Percentiles rank a stretch among this genome's conserved stretches.
These are phyloP conservation scores for Drosophila truncata DNA, from an alignment of 1,140 invertebrate genomes.

Conservation along the genomic window DNA sequence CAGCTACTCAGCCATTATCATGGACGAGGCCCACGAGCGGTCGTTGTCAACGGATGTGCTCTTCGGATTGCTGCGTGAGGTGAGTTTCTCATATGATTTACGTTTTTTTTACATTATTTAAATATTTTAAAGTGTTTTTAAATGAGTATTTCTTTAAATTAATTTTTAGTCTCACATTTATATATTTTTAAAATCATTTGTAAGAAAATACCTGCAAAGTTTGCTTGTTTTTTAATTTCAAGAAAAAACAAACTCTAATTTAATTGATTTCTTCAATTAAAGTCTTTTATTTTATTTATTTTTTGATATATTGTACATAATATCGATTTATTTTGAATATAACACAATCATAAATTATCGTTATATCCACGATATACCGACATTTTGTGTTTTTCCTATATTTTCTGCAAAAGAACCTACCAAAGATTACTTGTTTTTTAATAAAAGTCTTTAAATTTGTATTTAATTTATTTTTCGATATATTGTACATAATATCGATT, in stretches of 20 bases:
- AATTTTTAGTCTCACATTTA: background rate
- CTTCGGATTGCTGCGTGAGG: constrained; percentile 97
- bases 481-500: too few relatives aligned
- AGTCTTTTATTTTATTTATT: background rate
- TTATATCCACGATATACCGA: too few relatives aligned
- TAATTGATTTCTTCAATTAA: background rate
- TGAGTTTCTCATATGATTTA: constrained; percentile 85
- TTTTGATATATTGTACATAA: background rate
- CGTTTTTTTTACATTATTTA: background rate
- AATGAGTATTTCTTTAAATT: background rate
- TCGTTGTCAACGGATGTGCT: constrained; percentile 99
- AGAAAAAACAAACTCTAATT: background rate
- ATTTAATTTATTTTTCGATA: too few relatives aligned
- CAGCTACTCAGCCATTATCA: constrained; percentile 98
- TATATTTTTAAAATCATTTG: background rate
- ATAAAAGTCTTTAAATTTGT: too few relatives aligned
- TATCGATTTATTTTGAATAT: background rate
- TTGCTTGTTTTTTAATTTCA: background rate
- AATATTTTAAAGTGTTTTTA: background rate
- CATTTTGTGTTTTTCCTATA: too few relatives aligned
- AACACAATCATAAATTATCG: too few relatives aligned
- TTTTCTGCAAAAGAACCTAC: too few relatives aligned
- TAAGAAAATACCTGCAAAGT: background rate
- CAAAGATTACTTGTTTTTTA: too few relatives aligned
- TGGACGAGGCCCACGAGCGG: constrained; percentile 99